Percentiles rank a stretch among this genome's conserved stretches.
Evolutionary conservation across 2,113 vertebrate genomes (phyloP).

Genomic region (Plecotus auritus): DNA sequence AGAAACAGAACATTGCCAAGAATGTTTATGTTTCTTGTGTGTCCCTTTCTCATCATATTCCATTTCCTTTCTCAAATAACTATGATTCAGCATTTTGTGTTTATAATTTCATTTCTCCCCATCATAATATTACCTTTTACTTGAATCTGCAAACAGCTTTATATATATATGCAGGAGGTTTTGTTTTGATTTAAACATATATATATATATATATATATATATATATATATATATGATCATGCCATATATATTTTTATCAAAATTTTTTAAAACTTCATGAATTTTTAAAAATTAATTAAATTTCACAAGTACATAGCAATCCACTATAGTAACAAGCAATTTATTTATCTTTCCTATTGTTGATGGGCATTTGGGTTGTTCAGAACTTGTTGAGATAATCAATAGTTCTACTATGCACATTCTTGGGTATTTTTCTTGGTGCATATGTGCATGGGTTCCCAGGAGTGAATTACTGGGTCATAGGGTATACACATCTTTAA

Average conservation of each 20-base stretch:
- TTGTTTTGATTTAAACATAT: background rate
- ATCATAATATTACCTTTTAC: background rate
- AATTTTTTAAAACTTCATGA: background rate
- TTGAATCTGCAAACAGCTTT: background rate
- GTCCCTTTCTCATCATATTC: background rate
- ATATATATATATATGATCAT: background rate
- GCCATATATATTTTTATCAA: background rate
- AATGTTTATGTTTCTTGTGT: background rate
- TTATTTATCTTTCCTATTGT: background rate
- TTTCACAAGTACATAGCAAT: background rate
- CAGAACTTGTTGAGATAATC: background rate
- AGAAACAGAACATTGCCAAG: background rate
- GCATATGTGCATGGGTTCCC: background rate
- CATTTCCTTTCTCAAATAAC: background rate
- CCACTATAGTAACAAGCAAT: background rate
- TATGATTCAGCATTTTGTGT: background rate
- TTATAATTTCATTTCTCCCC: background rate
- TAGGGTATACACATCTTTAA: background rate
- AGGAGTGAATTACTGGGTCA: background rate
- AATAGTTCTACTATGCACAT: background rate
- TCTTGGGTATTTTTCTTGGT: background rate
- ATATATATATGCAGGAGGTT: background rate
- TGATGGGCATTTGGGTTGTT: background rate
- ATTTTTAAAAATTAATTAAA: background rate
- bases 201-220: background rate